Evolutionary conservation across 35 echinoderm and acorn worm genomes (phyloP), one percentile per base, ranked within the genome.

Genomic region (Heliocidaris erythrogramma): DNA sequence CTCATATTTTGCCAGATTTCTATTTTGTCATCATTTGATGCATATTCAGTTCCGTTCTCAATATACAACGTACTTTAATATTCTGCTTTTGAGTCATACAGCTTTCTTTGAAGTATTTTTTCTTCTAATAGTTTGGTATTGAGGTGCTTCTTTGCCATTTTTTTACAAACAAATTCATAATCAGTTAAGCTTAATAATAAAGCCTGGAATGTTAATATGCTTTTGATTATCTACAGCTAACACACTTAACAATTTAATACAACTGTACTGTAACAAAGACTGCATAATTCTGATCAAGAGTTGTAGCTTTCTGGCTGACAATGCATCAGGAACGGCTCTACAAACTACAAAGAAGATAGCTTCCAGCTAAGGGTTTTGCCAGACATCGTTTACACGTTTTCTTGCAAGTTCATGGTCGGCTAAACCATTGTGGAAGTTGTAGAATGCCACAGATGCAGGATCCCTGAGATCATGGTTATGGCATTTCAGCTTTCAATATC

Each of bases 121-220:
- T 42, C 35, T 56, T 56, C 11, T 12, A 56, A 78, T 78, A 5
- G 21, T n/a, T 78, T 27, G 65, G 65, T 27, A 78, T 27, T 78
- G 65, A 78, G 65, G 65, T 78, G 65, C 65, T 78, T 78, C 65
- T 78, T 78, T 78, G 65, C 65, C 27, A 78, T 78, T 78, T 78
- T 69, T 78, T 78, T 78, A 78, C 65, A 78, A 78, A 27, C 65
- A 78, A 78, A 7, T 78, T 78, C 65, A 78, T 60, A 60, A 60
- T 60, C 59, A 60, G 8, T 27, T 78, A 16, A 71, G 27, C 61
- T 78, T 78, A 78, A 78, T 24, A 69, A 69, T 78, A 78, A 78
- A 78, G 65, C 65, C 65, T 78, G 65, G 65, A 78, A 78, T 78
- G 65, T 78, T 78, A n/a, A 78, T 78, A 78, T 78, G 65, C 65